phyloP scores from a whole-genome alignment of 2,113 vertebrate genomes.

The Phrynocephalus versicolor region DNA sequence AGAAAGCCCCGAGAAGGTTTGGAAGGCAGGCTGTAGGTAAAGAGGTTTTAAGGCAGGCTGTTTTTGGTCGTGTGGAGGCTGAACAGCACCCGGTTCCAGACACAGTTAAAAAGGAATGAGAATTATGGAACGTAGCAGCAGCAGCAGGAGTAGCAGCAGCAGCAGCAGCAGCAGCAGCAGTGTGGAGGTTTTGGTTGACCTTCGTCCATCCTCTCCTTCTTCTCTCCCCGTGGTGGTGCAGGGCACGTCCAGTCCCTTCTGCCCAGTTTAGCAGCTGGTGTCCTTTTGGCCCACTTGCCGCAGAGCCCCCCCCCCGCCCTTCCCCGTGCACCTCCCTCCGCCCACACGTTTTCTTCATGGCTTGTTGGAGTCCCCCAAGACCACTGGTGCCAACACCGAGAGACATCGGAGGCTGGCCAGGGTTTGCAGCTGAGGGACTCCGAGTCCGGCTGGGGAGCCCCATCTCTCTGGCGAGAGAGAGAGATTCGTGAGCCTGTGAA shows the following conservation, averaged over 20 bases:
- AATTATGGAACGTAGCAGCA: constrained; percentile 85
- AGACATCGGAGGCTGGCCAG: constrained; percentile 34
- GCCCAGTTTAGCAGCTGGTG: background rate
- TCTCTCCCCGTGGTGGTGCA: constrained; percentile 31
- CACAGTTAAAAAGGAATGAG: constrained; percentile 69
- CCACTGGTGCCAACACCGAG: accelerated
- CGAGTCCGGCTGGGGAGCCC: constrained; percentile 50
- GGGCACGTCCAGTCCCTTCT: constrained; percentile 46
- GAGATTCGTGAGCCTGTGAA: constrained; percentile 49
- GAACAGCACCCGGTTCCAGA: constrained; percentile 76
- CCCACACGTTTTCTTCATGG: no score
- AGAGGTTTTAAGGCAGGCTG: constrained; percentile 86
- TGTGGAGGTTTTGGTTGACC: constrained; percentile 48
- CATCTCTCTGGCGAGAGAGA: constrained; percentile 47
- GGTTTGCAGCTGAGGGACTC: constrained; percentile 57
- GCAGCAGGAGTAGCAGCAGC: constrained; percentile 80
- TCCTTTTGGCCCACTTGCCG: background rate
- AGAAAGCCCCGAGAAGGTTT: constrained; percentile 66
- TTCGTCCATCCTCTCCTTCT: constrained; percentile 51
- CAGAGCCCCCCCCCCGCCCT: no score
- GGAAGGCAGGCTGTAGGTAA: constrained; percentile 75
- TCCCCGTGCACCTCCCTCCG: no score
- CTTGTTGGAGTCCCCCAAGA: constrained; percentile 12
- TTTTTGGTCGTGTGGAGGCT: constrained; percentile 76
- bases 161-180: constrained; percentile 78